Percentiles rank a stretch among this genome's conserved stretches.
These are phyloP conservation scores for Pelobates fuscus DNA, from an alignment of 2,113 vertebrate species.

Conservation along the genomic window DNA sequence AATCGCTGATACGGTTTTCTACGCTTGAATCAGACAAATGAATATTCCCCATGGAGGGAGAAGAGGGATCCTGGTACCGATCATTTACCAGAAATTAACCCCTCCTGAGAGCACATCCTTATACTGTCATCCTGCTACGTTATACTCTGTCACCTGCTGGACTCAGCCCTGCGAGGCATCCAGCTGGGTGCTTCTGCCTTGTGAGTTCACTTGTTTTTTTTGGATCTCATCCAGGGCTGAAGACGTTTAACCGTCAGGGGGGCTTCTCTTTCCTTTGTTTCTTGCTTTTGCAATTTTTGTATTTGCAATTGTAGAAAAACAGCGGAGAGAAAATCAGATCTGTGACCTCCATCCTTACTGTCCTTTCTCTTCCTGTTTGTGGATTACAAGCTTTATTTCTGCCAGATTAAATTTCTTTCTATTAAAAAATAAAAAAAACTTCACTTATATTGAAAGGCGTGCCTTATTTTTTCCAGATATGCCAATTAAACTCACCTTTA, in stretches of 20 bases:
- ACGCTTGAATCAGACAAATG: constrained; percentile 42
- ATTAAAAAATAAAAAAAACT: background rate
- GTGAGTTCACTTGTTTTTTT: constrained; percentile 25
- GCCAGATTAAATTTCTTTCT: background rate
- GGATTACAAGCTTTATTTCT: background rate
- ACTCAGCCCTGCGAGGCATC: constrained; percentile 17
- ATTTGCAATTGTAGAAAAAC: constrained; percentile 27
- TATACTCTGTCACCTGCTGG: constrained; percentile 31
- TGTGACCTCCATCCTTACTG: constrained; percentile 8
- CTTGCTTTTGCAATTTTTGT: constrained; percentile 31
- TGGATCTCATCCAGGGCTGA: constrained; percentile 37
- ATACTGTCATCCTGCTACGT: constrained; percentile 19
- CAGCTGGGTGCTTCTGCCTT: constrained; percentile 25
- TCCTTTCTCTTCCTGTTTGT: constrained; percentile 1
- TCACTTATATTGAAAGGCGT: background rate
- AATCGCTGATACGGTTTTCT: constrained; percentile 46
- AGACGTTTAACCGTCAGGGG: constrained; percentile 46
- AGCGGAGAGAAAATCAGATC: constrained; percentile 16
- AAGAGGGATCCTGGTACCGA: constrained; percentile 28
- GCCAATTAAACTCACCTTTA: background rate
- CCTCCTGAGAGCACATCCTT: constrained; percentile 17
- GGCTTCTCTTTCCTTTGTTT: constrained; percentile 39
- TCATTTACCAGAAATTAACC: constrained; percentile 40
- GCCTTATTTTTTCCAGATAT: background rate
- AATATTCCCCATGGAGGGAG: constrained; percentile 27